Percentiles rank a stretch among this genome's conserved stretches.
Conservation (phyloP, 2,888 invertebrate genomes). For the Plagodis pulveraria region DNA sequence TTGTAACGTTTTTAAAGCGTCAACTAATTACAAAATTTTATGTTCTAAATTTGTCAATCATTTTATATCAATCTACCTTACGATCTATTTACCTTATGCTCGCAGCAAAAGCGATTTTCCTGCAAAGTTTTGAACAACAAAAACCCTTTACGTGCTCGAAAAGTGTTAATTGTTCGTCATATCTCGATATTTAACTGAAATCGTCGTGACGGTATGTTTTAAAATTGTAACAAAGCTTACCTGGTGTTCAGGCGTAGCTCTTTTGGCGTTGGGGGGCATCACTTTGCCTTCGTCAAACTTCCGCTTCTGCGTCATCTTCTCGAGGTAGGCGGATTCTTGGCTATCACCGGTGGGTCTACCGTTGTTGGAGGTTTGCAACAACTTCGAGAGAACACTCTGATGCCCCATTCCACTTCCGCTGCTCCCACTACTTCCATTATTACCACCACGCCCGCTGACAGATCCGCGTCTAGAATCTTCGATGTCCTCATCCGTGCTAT, state of each 20-base stretch:
- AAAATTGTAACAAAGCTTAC: conserved; percentile 44
- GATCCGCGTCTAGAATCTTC: conserved; percentile 83
- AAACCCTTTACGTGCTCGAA: no score
- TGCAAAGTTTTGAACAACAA: no score
- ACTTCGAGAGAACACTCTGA: conserved; percentile 83
- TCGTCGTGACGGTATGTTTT: no score
- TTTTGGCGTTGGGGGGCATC: conserved; percentile 85
- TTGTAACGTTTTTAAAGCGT: no score
- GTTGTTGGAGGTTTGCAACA: conserved; percentile 64
- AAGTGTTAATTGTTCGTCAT: no score
- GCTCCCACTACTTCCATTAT: conserved; percentile 49
- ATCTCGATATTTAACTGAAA: no score
- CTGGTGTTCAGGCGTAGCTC: conserved; percentile 79
- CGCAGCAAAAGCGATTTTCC: no score
- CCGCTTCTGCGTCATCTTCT: conserved; percentile 68
- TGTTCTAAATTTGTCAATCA: no score
- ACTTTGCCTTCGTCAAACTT: conserved; percentile 85
- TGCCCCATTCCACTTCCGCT: conserved; percentile 51
- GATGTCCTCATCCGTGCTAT: conserved; percentile 92
- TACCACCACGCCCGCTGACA: background rate
- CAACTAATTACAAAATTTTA: no score
- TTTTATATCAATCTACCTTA: no score
- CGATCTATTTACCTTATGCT: no score
- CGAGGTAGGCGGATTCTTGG: conserved; percentile 67
- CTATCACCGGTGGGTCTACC: conserved; percentile 50